A percentile compares a stretch with the other conserved stretches of the same genome.
These are phyloP conservation scores for human DNA, from an alignment of 2,113 vertebrate species.

Conservation along the genomic window GRCh38 chrX:137085501-137086000, in stretches of 20 bases:
- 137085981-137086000: neutral
- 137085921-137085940: neutral
- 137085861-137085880: neutral
- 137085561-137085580: neutral
- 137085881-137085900: constrained; percentile 16
- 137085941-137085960: neutral
- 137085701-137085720: neutral
- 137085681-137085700: neutral
- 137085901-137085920: constrained; percentile 1
- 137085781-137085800: neutral
- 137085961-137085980: neutral
- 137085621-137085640: neutral
- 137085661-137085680: neutral
- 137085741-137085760: constrained; percentile 4
- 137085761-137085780: neutral
- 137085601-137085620: neutral
- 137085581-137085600: neutral
- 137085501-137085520: neutral
- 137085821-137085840: neutral
- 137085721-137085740: neutral
- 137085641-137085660: neutral
- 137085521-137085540: neutral
- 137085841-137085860: neutral
- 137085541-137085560: neutral
- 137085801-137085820: neutral